These are phyloP conservation scores for Etheostoma nigrum DNA, from an alignment of 2,797 vertebrate genomes.

Conservation along the genomic window DNA sequence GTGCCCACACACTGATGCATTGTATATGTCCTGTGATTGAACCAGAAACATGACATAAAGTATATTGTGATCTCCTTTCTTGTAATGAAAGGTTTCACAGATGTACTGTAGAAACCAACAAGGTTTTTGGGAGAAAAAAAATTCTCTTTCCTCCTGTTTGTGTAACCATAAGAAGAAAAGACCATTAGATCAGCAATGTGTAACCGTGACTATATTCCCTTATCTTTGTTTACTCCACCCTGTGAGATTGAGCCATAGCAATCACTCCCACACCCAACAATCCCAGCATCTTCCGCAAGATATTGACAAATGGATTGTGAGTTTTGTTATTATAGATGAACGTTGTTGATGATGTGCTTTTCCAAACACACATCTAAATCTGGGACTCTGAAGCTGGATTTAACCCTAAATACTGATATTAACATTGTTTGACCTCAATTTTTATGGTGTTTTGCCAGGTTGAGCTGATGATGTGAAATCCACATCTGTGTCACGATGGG, in stretches of 20 bases:
- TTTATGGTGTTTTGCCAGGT: constrained; percentile 48
- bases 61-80: not conserved
- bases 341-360: constrained; percentile 27
- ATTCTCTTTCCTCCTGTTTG: constrained; percentile 20
- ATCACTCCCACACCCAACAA: constrained; percentile 55
- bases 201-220: constrained; percentile 55
- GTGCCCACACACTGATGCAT: constrained; percentile 9
- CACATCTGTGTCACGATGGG: constrained; percentile 39
- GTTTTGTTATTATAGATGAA: constrained; percentile 44
- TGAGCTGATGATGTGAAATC: constrained; percentile 51
- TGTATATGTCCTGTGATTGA: constrained; percentile 15
- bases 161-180: constrained; percentile 37
- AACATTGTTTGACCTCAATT: constrained; percentile 61
- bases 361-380: constrained; percentile 47
- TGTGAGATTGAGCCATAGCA: constrained; percentile 66
- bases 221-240: constrained; percentile 69
- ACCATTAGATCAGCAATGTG: constrained; percentile 50
- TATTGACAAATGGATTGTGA: constrained; percentile 60
- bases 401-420: constrained; percentile 53
- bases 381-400: constrained; percentile 52
- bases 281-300: constrained; percentile 45
- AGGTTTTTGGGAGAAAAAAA: not conserved
- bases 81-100: constrained; percentile 12
- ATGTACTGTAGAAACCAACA: constrained; percentile 6
- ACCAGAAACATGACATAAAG: constrained; percentile 6